These are phyloP conservation scores for Rhamnusium bicolor DNA, from an alignment of 2,888 invertebrate genomes.

Conservation along the genomic window DNA sequence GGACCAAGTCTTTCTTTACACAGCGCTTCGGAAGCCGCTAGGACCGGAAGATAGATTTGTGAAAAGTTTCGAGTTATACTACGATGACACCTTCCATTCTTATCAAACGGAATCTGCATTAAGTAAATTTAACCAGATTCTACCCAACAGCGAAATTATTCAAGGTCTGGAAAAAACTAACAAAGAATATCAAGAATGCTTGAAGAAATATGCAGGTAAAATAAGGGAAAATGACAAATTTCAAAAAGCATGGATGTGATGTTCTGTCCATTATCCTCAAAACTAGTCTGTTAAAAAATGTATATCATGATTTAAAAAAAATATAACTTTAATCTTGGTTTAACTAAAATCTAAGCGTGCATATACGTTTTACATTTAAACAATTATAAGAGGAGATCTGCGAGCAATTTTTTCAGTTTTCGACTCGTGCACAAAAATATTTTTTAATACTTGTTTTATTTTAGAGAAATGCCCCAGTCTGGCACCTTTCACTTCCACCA, in stretches of 20 bases:
- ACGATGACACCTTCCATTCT: slow-evolving; percentile 52
- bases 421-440: no score
- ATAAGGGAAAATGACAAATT: no score
- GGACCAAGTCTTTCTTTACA: slow-evolving; percentile 61
- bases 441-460: slow-evolving; percentile 2
- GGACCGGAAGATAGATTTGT: slow-evolving; percentile 56
- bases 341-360: no score
- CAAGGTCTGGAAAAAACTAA: slow-evolving; percentile 40
- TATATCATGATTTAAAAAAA: no score
- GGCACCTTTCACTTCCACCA: slow-evolving; percentile 44
- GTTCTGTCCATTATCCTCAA: no score
- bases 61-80: slow-evolving; percentile 43
- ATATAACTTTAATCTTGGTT: no score
- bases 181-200: slow-evolving; percentile 50
- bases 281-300: no score
- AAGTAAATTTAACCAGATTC: slow-evolving; percentile 47
- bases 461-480: slow-evolving; percentile 45
- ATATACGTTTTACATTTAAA: no score
- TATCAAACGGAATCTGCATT: slow-evolving; percentile 42
- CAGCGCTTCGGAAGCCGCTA: slow-evolving; percentile 51
- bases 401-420: no score
- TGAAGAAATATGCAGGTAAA: slow-evolving; percentile 54
- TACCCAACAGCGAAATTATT: slow-evolving; percentile 44
- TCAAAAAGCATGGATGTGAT: no score
- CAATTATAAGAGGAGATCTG: no score